These are phyloP conservation scores for Formicarius rufipectus DNA, from an alignment of 2,113 vertebrate species.

Conservation along the genomic window DNA sequence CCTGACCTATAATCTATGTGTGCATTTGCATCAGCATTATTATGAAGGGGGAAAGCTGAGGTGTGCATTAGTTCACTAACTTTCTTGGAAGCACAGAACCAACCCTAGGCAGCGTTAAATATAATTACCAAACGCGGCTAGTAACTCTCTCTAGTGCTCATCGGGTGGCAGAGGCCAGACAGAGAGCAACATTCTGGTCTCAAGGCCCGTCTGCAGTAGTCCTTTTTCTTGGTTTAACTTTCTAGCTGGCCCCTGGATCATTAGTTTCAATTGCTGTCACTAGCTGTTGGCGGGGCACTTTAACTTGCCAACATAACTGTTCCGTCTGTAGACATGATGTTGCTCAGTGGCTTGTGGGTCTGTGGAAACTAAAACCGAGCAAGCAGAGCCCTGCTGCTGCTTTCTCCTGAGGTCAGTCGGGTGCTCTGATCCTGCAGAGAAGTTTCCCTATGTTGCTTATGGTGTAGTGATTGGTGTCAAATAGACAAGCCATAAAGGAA, in stretches of 20 bases:
- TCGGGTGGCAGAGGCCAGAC: neutral
- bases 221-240: neutral
- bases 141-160: neutral
- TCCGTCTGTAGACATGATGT: neutral
- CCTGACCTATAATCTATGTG: neutral
- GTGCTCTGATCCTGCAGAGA: neutral
- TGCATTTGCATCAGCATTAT: neutral
- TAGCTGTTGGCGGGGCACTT: neutral
- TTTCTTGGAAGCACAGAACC: neutral
- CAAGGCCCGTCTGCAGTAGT: neutral
- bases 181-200: neutral
- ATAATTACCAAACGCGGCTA: neutral
- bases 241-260: neutral
- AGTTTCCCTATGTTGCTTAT: accelerated
- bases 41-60: neutral
- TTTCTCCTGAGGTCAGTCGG: neutral
- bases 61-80: neutral
- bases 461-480: neutral
- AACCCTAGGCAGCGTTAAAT: neutral
- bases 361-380: neutral
- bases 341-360: neutral
- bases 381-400: neutral
- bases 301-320: neutral
- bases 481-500: accelerated
- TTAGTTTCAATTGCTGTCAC: neutral